Evolutionary conservation across 2,888 invertebrate species (phyloP).

Genomic region (Acronicta leporina): DNA sequence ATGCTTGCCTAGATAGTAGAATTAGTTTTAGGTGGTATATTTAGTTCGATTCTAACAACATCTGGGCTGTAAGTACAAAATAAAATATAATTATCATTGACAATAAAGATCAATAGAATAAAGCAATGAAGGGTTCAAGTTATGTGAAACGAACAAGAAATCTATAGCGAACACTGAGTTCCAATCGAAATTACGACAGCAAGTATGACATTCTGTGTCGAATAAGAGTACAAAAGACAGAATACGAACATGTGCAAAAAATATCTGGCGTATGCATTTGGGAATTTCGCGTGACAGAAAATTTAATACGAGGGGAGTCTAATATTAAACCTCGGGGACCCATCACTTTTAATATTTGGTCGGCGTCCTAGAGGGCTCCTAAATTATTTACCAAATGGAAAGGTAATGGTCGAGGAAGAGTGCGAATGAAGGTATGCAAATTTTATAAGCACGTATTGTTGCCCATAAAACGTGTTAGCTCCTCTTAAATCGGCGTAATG

Average conservation of each 20-base stretch:
- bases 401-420: slow-evolving; percentile 88
- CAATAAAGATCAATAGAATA: slow-evolving; percentile 21
- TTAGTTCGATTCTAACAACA: background rate
- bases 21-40: too few relatives aligned
- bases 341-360: slow-evolving; percentile 89
- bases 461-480: slow-evolving; percentile 77
- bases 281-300: slow-evolving; percentile 89
- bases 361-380: slow-evolving; percentile 86
- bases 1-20: too few relatives aligned
- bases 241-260: slow-evolving; percentile 89
- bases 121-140: slow-evolving; percentile 32
- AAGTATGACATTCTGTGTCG: slow-evolving; percentile 86
- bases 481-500: slow-evolving; percentile 74
- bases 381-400: slow-evolving; percentile 89
- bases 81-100: slow-evolving; percentile 16
- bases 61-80: slow-evolving; percentile 13
- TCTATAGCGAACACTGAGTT: slow-evolving; percentile 60
- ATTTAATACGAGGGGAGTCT: slow-evolving; percentile 89
- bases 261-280: slow-evolving; percentile 88
- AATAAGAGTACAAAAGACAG: slow-evolving; percentile 81
- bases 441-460: slow-evolving; percentile 86
- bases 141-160: slow-evolving; percentile 45
- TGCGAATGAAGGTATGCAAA: slow-evolving; percentile 88
- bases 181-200: slow-evolving; percentile 72
- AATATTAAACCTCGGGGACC: slow-evolving; percentile 89